These are phyloP conservation scores for Anthoptus insignis DNA, from an alignment of 2,888 invertebrate genomes.

Conservation along the genomic window DNA sequence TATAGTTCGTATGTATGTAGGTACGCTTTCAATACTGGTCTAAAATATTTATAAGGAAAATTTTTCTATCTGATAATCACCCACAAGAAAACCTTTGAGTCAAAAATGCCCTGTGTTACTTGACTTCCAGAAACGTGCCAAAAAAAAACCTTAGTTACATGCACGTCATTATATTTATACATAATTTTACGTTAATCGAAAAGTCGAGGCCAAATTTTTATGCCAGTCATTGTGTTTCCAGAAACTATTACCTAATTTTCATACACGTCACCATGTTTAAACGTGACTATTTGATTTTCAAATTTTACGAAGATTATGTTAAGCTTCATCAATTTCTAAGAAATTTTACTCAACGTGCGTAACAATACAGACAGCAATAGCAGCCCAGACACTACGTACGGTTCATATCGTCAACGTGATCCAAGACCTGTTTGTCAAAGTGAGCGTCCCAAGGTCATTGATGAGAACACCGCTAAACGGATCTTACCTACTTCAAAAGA, in stretches of 20 bases:
- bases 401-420: slow-evolving; percentile 58
- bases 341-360: slow-evolving; percentile 39
- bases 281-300: too few relatives aligned
- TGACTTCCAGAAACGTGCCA: too few relatives aligned
- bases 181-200: too few relatives aligned
- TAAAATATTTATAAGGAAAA: too few relatives aligned
- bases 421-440: slow-evolving; percentile 68
- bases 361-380: slow-evolving; percentile 63
- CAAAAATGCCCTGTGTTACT: too few relatives aligned
- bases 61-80: neutral
- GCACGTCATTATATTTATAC: too few relatives aligned
- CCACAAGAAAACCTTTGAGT: neutral
- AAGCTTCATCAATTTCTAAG: slow-evolving; percentile 42
- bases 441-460: slow-evolving; percentile 78
- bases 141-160: too few relatives aligned
- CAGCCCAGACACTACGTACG: slow-evolving; percentile 49
- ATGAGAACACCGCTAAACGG: slow-evolving; percentile 55
- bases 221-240: neutral
- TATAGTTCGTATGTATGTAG: too few relatives aligned
- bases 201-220: neutral
- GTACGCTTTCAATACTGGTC: too few relatives aligned
- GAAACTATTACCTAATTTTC: neutral
- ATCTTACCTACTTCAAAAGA: slow-evolving; percentile 31
- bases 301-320: neutral
- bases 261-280: neutral